A percentile compares a stretch with the other conserved stretches of the same genome.
These are phyloP conservation scores for Euthynnus affinis DNA, from an alignment of 2,797 vertebrate species.

Conservation along the genomic window DNA sequence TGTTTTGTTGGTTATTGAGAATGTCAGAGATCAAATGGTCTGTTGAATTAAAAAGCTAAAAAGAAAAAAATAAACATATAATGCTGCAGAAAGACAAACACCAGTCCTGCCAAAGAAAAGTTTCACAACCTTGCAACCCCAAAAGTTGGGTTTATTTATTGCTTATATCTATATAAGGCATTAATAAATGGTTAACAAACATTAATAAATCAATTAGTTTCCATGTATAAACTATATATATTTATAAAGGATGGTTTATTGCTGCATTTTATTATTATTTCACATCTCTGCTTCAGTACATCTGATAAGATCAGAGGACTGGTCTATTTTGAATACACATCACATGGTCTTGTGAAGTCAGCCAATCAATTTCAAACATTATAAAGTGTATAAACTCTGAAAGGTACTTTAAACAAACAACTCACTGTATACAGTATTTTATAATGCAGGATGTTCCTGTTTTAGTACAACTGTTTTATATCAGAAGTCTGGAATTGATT, in stretches of 20 bases:
- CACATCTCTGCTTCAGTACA: not conserved
- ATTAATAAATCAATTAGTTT: not conserved
- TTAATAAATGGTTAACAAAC: too few relatives aligned
- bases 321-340: not conserved
- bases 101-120: too few relatives aligned
- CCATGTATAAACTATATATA: not conserved
- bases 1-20: not conserved
- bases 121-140: too few relatives aligned
- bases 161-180: not conserved
- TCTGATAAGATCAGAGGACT: not conserved
- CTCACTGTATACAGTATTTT: not conserved
- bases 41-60: not conserved
- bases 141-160: too few relatives aligned
- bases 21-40: not conserved
- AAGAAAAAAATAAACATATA: not conserved
- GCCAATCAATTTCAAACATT: not conserved
- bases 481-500: constrained; percentile 1
- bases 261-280: not conserved
- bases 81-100: too few relatives aligned
- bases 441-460: not conserved
- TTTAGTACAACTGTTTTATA: constrained; percentile 21
- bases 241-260: not conserved
- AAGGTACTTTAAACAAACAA: not conserved
- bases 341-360: not conserved
- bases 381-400: not conserved